phyloP scores from a whole-genome alignment of 2,888 invertebrate species.

The Polyommatus iphigenia region DNA sequence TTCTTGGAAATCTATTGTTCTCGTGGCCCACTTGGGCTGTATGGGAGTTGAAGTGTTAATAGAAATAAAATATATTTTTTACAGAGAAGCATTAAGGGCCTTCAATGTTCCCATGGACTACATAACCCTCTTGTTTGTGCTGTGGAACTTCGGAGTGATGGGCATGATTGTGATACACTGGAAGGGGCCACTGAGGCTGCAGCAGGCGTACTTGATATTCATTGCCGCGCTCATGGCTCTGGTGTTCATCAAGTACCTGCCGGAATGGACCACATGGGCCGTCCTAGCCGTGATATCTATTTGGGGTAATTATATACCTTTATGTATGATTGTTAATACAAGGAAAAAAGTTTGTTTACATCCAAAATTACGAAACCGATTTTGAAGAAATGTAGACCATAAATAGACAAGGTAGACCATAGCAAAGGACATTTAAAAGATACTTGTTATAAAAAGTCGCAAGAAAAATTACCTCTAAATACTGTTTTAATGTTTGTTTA shows the following conservation, averaged over 20 bases:
- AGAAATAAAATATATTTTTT: constrained; percentile 41
- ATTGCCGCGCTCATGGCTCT: constrained; percentile 99
- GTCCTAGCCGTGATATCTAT: constrained; percentile 97
- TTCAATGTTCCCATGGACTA: constrained; percentile 98
- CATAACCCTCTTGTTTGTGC: constrained; percentile 89
- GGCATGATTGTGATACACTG: constrained; percentile 99
- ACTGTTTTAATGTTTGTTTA: too few relatives aligned
- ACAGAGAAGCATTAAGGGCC: constrained; percentile 92
- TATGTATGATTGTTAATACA: not conserved
- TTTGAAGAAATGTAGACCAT: too few relatives aligned
- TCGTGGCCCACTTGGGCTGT: too few relatives aligned
- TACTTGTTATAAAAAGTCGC: too few relatives aligned
- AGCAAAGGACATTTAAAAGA: too few relatives aligned
- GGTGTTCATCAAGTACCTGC: constrained; percentile 98
- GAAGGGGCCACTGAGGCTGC: constrained; percentile 96
- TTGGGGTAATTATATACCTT: constrained; percentile 86
- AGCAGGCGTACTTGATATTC: constrained; percentile 98
- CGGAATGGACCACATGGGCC: constrained; percentile 99
- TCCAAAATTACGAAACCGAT: too few relatives aligned
- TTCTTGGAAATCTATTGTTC: too few relatives aligned
- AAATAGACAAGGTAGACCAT: too few relatives aligned
- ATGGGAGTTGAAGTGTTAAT: too few relatives aligned
- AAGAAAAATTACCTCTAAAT: too few relatives aligned
- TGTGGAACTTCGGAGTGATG: constrained; percentile 99
- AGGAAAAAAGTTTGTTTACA: too few relatives aligned